Conservation (phyloP, 1,140 invertebrate genomes). For the Neodiprion pinetum region DNA sequence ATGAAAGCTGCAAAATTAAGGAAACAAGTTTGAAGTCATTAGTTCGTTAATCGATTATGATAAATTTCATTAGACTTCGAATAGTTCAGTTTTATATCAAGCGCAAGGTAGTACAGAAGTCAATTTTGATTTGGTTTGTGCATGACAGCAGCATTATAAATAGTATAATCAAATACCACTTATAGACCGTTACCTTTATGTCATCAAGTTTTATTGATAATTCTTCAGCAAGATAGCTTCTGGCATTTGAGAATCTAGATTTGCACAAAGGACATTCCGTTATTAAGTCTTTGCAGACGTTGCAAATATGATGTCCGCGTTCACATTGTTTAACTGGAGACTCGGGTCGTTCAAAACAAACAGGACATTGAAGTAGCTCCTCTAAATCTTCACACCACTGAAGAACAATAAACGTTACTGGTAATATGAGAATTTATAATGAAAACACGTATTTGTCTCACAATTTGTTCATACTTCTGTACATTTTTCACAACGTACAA, state of each 20-base stretch:
- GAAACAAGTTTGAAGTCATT: too few species aligned
- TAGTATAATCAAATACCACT: too few species aligned
- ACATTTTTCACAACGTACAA: too few species aligned
- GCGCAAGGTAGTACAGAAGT: too few species aligned
- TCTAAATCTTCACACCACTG: conserved; percentile 38
- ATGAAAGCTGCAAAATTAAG: conserved; percentile 23
- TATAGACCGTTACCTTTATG: conserved; percentile 33
- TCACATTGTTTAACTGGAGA: conserved; percentile 33
- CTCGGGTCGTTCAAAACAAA: conserved; percentile 38
- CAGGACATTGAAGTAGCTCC: conserved; percentile 42
- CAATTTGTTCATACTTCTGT: too few species aligned
- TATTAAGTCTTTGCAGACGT: conserved; percentile 28
- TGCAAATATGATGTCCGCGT: conserved; percentile 44
- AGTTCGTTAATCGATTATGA: too few species aligned
- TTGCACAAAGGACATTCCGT: conserved; percentile 40
- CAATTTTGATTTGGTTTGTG: too few species aligned
- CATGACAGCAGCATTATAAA: too few species aligned
- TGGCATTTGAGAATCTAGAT: conserved; percentile 28
- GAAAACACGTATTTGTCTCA: too few species aligned
- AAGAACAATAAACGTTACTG: not conserved
- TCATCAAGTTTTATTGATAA: conserved; percentile 38
- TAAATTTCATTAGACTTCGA: too few species aligned
- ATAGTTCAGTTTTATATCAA: too few species aligned
- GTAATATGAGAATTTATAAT: too few species aligned
- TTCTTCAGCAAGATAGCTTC: conserved; percentile 37